Base-by-base conservation (phyloP, 37 sponge, comb jelly and placozoan genomes). In the Trichoplax adhaerens region DNA sequence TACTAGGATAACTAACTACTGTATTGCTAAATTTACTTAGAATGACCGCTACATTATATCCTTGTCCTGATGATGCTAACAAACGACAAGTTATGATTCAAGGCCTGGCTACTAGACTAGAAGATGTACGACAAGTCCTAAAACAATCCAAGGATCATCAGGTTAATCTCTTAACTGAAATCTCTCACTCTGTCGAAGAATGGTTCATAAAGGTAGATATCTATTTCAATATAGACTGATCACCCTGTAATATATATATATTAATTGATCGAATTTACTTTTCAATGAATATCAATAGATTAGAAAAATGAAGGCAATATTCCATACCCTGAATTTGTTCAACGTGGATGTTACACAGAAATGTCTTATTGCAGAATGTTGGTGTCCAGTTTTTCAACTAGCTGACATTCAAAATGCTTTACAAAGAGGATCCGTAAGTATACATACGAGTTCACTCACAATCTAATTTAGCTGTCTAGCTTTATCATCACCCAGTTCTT, bases 291-390 rank as follows among this genome's bases (percentile, higher is more conserved):
- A 56, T 69, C 62, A 52, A 3, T 73, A 94, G 95, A 88, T 98
- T 62, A 84, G 77, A 58, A 98, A 98, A 73, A 87, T 98, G 73
- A 98, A 98, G 77, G 81, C 91, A 58, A 93, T 98, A 71, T 98
- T 84, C 80, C 94, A 98, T 78, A 89, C 94, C 5, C 78, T 98
- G 90, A 93, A 98, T 84, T 87, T 83, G 93, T 93, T 90, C 75
- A 98, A 98, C 82, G 74, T 93, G 53, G 94, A 93, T 53, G 84
- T 89, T 70, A 93, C 94, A 69, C 83, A 80, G 63, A 81, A 81
- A n/a, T 94, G 91, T 70, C 86, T 98, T 53, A 85, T 93, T 62
- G 99, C 90, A 0, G 99, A 98, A 82, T 86, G 99, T 70, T 98
- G 99, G 99, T 98, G 94, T 58, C 94, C 99, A 1, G 88, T 86